Base-by-base conservation (phyloP, 1,140 invertebrate genomes). In the Panagrolaimus sp. region DNA sequence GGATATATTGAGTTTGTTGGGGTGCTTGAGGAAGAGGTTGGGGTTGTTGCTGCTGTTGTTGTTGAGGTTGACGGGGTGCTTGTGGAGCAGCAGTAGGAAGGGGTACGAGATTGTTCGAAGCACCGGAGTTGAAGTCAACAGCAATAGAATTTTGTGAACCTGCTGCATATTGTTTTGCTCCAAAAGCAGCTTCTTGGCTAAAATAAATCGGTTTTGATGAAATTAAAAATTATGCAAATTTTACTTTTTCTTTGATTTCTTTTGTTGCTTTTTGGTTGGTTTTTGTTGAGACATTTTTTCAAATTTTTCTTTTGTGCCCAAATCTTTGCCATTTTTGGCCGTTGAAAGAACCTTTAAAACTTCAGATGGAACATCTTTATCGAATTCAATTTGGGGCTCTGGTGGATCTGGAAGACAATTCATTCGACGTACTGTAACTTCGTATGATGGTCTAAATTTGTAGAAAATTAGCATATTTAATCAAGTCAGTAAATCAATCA, bases 391-490 rank as follows among this genome's bases (percentile, higher is more conserved):
- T 69, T 82, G 77, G 3, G 74, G 66, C 71, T 81, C 79, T 48
- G 79, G 73, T 5, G 79, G 79, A 32, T 81, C 79, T 4, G 79
- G 82, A 17, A 81, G 76, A 64, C 79, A 81, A 52, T 81, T 81
- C 79, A 81, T 81, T 46, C 79, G 47, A 7, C 79, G 68, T 1
- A 81, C 79, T 10, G 79, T 81, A 6, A 81, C 79, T 68, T 81
- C 79, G 55, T 83, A 81, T 14, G 47, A 24, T 46, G 24, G 83
- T 65, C 65, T 81, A 81, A 65, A 66, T 69, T 65, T 15, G 8
- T 32, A n/a, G 26, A 71, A 58, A 8, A 72, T 44, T 63, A 10
- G 73, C 17, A 26, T 17, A 48, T 45, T 45, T 66, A 24, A 45
- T 46, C n/a, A 6, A 3, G 14, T 12, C 28, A 38, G 63, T 32